These are phyloP conservation scores for Sminthurinus aureus DNA, from an alignment of 2,888 invertebrate genomes.

Conservation along the genomic window DNA sequence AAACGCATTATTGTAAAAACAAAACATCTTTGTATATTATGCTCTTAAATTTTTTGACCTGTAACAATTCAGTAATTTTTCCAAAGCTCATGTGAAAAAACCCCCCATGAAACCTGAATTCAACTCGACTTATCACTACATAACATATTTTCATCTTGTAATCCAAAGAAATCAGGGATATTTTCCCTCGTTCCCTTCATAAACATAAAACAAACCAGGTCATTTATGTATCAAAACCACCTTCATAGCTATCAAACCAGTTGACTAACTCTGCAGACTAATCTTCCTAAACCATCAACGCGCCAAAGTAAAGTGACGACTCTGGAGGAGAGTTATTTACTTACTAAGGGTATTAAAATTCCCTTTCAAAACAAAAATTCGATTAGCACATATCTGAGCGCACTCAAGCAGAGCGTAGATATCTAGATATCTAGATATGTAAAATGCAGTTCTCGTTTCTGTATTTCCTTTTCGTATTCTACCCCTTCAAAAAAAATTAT, in stretches of 20 bases:
- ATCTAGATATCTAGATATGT: neutral
- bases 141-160: constrained; percentile 1
- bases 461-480: neutral
- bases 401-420: neutral
- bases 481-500: neutral
- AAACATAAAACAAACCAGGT: neutral
- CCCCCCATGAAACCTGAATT: no score
- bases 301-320: constrained; percentile 8
- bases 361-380: constrained; percentile 16
- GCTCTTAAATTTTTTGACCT: no score
- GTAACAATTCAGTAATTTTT: no score
- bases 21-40: no score
- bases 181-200: neutral
- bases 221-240: constrained; percentile 20
- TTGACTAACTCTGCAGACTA: neutral
- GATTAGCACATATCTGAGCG: neutral
- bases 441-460: neutral
- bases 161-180: constrained; percentile 9
- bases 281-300: constrained; percentile 8
- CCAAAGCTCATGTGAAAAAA: no score
- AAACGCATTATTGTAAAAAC: no score
- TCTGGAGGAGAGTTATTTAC: constrained; percentile 12
- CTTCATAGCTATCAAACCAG: constrained; percentile 15
- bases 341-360: constrained; percentile 3
- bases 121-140: no score